Percentiles rank a stretch among this genome's conserved stretches.
Conservation (phyloP, 2,888 invertebrate genomes). For the Iselma pallidipennis region DNA sequence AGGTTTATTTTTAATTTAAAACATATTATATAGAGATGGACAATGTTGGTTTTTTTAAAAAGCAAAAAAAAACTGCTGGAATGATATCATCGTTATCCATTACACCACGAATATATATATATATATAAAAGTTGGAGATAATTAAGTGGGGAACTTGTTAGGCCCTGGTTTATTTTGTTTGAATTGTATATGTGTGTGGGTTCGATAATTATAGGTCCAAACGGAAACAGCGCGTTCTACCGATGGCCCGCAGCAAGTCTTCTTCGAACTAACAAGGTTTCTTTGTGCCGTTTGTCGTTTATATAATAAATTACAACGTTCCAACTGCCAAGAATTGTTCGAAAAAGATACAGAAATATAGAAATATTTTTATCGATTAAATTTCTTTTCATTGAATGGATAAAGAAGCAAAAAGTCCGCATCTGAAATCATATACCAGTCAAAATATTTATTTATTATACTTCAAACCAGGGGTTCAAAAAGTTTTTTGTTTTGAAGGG, state of each 20-base stretch:
- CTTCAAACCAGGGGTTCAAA: too few species aligned
- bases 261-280: slow-evolving; percentile 53
- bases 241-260: slow-evolving; percentile 43
- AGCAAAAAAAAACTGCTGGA: not conserved
- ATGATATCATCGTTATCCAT: not conserved
- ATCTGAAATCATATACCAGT: too few species aligned
- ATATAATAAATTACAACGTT: slow-evolving; percentile 33
- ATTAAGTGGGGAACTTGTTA: slow-evolving; percentile 38
- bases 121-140: slow-evolving; percentile 27
- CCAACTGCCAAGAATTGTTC: slow-evolving; percentile 17
- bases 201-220: slow-evolving; percentile 53
- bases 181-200: slow-evolving; percentile 45
- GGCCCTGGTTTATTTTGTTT: slow-evolving; percentile 33
- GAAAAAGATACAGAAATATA: not conserved
- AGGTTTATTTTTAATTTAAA: not conserved
- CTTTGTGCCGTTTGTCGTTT: slow-evolving; percentile 52
- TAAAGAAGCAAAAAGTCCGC: too few species aligned
- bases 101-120: not conserved
- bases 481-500: too few species aligned
- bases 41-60: not conserved
- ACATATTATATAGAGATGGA: not conserved
- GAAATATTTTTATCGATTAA: not conserved
- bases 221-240: slow-evolving; percentile 45
- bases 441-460: too few species aligned
- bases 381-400: too few species aligned